Percentiles rank a stretch among this genome's conserved stretches.
Evolutionary conservation across 2,888 invertebrate genomes (phyloP).

Genomic region (Spatulosminthurus flaviceps): DNA sequence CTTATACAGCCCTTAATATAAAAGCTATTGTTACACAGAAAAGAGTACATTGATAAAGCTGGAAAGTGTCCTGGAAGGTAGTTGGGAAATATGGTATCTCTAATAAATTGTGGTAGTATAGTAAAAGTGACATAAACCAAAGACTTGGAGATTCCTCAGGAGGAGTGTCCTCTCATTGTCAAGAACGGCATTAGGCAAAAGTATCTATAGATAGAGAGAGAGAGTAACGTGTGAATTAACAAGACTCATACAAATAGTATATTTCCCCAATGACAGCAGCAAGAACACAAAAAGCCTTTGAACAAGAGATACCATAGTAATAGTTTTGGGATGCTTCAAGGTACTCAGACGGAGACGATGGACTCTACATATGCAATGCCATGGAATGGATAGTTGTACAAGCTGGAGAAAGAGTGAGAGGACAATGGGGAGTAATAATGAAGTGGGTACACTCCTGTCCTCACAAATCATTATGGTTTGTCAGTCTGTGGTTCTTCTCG

Average conservation of each 20-base stretch:
- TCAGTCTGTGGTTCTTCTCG: slow-evolving; percentile 25
- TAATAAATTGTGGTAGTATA: too few relatives aligned
- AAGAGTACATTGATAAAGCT: too few relatives aligned
- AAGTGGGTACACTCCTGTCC: slow-evolving; percentile 43
- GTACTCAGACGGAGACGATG: slow-evolving; percentile 7
- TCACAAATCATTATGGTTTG: slow-evolving; percentile 44
- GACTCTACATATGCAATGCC: too few relatives aligned
- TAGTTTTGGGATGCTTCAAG: background rate
- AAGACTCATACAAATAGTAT: background rate
- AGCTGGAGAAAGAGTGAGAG: background rate
- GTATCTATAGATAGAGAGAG: background rate
- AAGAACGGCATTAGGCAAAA: background rate
- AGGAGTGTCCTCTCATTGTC: background rate
- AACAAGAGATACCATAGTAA: slow-evolving; percentile 8
- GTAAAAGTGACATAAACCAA: background rate
- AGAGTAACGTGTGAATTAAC: slow-evolving; percentile 28
- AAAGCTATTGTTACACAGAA: too few relatives aligned
- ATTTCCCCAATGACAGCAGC: slow-evolving; percentile 9
- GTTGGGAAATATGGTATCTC: background rate
- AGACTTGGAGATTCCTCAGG: background rate
- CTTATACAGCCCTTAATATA: too few relatives aligned
- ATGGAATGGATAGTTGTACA: background rate
- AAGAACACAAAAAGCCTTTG: too few relatives aligned
- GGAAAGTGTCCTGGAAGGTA: too few relatives aligned
- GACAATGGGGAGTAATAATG: slow-evolving; percentile 44